phyloP scores from a whole-genome alignment of 2,888 invertebrate species.

The Hyposoter didymator region DNA sequence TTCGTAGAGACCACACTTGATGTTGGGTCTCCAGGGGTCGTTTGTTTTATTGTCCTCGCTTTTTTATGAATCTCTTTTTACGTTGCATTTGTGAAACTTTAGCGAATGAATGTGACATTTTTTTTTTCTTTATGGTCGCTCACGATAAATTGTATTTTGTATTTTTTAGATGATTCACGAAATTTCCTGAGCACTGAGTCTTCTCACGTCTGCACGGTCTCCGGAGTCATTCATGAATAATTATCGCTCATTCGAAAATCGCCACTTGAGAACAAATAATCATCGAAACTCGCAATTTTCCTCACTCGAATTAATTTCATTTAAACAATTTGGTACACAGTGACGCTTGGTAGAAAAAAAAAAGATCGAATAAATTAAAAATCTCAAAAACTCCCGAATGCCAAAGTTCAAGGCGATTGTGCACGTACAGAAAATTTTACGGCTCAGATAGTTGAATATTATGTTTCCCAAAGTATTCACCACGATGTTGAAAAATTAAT shows the following conservation, averaged over 20 bases:
- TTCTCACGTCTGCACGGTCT: too few relatives aligned
- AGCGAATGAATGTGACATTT: neutral
- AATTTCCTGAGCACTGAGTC: neutral
- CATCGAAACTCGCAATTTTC: too few relatives aligned
- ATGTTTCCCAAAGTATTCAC: neutral
- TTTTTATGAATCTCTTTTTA: conserved; percentile 5
- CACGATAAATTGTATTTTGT: neutral
- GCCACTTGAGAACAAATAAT: too few relatives aligned
- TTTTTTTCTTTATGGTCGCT: neutral
- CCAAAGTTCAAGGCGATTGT: neutral
- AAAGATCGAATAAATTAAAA: neutral
- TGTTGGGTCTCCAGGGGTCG: neutral
- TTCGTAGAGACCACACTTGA: neutral
- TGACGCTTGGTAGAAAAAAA: neutral
- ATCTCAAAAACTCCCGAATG: neutral
- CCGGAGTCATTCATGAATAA: too few relatives aligned
- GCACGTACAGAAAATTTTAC: neutral
- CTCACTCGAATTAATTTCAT: too few relatives aligned
- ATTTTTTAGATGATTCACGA: neutral
- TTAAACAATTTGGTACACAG: neutral
- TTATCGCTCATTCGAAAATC: neutral
- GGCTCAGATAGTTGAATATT: neutral
- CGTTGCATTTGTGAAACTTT: neutral
- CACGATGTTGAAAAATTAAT: neutral
- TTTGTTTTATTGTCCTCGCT: conserved; percentile 2